These are phyloP conservation scores for Sinohyriopsis cumingii DNA, from an alignment of 2,888 invertebrate genomes.

Conservation along the genomic window DNA sequence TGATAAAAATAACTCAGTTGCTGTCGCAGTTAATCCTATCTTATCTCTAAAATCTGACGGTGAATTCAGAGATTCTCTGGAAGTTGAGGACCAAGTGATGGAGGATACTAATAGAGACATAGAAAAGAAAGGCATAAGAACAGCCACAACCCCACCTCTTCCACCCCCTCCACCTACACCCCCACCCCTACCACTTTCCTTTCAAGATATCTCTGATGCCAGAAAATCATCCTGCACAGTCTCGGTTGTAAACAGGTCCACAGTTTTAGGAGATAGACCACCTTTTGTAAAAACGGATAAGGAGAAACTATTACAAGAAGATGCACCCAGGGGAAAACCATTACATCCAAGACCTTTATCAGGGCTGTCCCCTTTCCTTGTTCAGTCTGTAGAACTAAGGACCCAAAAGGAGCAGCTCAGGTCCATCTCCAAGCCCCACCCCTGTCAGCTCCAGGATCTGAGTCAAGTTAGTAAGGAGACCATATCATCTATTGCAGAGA, in stretches of 20 bases:
- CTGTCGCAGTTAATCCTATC: too few species aligned
- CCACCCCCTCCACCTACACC: constrained; percentile 44
- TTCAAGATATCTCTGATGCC: background rate
- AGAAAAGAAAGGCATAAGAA: background rate
- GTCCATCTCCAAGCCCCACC: constrained; percentile 51
- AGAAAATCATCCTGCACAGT: background rate
- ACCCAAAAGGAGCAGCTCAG: constrained; percentile 53
- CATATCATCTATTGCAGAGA: constrained; percentile 55
- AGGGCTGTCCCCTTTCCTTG: constrained; percentile 37
- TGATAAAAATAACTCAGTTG: too few species aligned
- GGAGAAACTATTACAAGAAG: too few species aligned
- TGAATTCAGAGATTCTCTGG: background rate
- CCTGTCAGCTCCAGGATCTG: constrained; percentile 50
- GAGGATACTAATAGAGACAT: background rate
- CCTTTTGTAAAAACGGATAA: too few species aligned
- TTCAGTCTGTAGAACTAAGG: constrained; percentile 51
- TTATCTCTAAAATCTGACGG: too few species aligned
- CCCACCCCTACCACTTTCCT: constrained; percentile 19
- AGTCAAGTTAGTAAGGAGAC: constrained; percentile 42
- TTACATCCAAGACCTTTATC: constrained; percentile 12
- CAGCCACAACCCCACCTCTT: constrained; percentile 35
- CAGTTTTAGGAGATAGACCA: too few species aligned
- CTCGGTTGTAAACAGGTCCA: background rate
- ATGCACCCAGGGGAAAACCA: background rate
- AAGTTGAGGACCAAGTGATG: background rate